These are phyloP conservation scores for Rhyacichthys aspro DNA, from an alignment of 2,797 vertebrate genomes.

Conservation along the genomic window DNA sequence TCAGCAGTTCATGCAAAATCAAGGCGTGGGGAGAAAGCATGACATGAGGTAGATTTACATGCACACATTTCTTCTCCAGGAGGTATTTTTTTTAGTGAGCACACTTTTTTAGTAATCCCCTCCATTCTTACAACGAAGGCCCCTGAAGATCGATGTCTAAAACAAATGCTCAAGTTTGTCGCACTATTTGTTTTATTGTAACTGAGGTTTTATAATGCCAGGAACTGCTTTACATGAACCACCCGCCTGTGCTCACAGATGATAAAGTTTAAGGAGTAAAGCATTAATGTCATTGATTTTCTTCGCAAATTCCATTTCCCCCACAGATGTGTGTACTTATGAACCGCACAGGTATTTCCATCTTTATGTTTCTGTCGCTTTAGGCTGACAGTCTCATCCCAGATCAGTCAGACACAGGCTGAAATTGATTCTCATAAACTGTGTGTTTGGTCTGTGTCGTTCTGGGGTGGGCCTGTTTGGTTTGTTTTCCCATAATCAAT, in stretches of 20 bases:
- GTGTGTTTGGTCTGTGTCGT: slow-evolving; percentile 32
- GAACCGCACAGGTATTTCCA: slow-evolving; percentile 1
- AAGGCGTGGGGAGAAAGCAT: too few species aligned
- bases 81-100: too few species aligned
- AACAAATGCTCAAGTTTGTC: too few species aligned
- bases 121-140: too few species aligned
- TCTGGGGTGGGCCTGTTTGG: slow-evolving; percentile 11
- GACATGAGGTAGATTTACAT: too few species aligned
- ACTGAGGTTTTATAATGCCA: too few species aligned
- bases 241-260: neutral
- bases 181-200: too few species aligned
- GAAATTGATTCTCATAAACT: slow-evolving; percentile 31
- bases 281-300: slow-evolving; percentile 6
- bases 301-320: slow-evolving; percentile 1
- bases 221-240: too few species aligned
- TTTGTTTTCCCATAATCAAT: slow-evolving; percentile 38
- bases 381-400: slow-evolving; percentile 16
- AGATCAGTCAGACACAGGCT: slow-evolving; percentile 31
- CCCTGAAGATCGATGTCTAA: too few species aligned
- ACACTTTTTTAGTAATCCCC: too few species aligned
- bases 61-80: too few species aligned
- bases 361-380: slow-evolving; percentile 22
- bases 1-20: too few species aligned
- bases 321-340: neutral
- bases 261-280: slow-evolving; percentile 9